phyloP scores from a whole-genome alignment of 2,113 vertebrate genomes.

The Ahaetulla prasina region DNA sequence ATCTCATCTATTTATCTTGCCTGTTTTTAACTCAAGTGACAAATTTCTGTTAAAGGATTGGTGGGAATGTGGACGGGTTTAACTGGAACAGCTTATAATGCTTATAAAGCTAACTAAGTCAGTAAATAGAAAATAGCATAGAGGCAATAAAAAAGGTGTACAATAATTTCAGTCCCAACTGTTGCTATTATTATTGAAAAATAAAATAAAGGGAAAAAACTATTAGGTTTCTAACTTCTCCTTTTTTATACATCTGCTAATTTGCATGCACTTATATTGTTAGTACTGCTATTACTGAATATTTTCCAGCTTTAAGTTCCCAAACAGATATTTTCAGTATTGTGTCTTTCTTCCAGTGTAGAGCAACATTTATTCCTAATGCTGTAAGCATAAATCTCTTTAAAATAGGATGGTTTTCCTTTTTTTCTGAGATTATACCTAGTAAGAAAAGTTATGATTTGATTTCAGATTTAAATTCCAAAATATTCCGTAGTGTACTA shows the following conservation, averaged over 20 bases:
- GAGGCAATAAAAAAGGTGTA: neutral
- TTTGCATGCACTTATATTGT: no score
- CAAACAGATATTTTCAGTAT: neutral
- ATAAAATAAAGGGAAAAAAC: no score
- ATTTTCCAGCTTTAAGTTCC: neutral
- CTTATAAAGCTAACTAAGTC: neutral
- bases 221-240: no score
- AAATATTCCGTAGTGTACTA: neutral
- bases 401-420: no score
- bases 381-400: no score
- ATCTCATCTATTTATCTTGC: neutral
- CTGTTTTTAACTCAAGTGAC: neutral
- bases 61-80: neutral
- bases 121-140: neutral
- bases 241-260: no score
- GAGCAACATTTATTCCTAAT: no score
- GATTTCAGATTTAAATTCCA: neutral
- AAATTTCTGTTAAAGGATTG: neutral
- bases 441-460: neutral
- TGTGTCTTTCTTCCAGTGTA: neutral
- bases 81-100: neutral
- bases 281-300: neutral
- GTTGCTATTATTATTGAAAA: no score
- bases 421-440: neutral
- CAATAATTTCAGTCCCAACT: neutral